phyloP scores from a whole-genome alignment of 2,888 invertebrate genomes.

The Dolichopus griseipennis region DNA sequence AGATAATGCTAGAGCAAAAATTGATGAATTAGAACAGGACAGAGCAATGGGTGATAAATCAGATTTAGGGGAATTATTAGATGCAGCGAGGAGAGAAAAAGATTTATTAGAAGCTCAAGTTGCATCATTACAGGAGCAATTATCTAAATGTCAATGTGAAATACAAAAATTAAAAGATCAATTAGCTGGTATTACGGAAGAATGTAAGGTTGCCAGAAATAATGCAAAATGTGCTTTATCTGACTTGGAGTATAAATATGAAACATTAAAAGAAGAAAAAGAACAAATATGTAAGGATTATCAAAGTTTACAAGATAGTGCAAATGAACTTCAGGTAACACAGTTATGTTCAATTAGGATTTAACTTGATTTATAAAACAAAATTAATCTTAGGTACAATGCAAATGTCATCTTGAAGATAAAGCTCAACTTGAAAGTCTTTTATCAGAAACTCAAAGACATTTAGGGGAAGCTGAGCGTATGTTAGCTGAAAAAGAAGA shows the following conservation, averaged over 20 bases:
- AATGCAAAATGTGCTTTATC: slow-evolving; percentile 79
- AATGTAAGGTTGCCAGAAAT: slow-evolving; percentile 68
- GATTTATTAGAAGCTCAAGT: slow-evolving; percentile 61
- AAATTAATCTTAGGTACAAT: slow-evolving; percentile 30
- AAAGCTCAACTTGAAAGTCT: slow-evolving; percentile 40
- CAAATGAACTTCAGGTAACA: slow-evolving; percentile 53
- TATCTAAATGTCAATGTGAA: slow-evolving; percentile 61
- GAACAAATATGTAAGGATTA: slow-evolving; percentile 59
- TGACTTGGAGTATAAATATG: slow-evolving; percentile 71
- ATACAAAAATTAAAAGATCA: slow-evolving; percentile 57
- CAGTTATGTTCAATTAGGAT: background rate
- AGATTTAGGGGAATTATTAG: slow-evolving; percentile 61
- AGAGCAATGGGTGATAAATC: slow-evolving; percentile 59
- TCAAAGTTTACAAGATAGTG: slow-evolving; percentile 63
- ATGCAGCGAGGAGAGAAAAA: slow-evolving; percentile 61
- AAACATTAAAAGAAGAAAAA: slow-evolving; percentile 66
- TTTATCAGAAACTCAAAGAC: slow-evolving; percentile 67
- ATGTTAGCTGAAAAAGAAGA: slow-evolving; percentile 59
- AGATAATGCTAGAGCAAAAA: slow-evolving; percentile 77
- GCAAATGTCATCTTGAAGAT: slow-evolving; percentile 43
- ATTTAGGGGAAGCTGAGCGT: slow-evolving; percentile 60
- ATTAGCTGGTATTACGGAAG: slow-evolving; percentile 58
- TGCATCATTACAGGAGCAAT: slow-evolving; percentile 58
- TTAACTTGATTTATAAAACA: background rate
- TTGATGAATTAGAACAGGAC: slow-evolving; percentile 61